These are phyloP conservation scores for Phalacrocorax carbo DNA, from an alignment of 2,113 vertebrate genomes.

Conservation along the genomic window DNA sequence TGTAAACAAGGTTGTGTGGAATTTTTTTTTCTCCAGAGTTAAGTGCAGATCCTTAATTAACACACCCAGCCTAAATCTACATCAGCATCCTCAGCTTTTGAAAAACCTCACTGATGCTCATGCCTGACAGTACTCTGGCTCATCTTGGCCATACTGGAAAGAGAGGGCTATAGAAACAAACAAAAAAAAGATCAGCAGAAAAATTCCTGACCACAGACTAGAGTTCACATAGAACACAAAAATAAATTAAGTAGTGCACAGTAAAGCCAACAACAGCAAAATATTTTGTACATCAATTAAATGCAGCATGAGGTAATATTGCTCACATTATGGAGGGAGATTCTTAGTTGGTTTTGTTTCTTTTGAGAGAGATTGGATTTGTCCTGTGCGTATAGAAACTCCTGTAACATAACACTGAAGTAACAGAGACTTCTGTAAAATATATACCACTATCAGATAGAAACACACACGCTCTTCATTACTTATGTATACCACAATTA, in stretches of 20 bases:
- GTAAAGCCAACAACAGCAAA: slow-evolving; percentile 70
- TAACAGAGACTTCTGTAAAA: slow-evolving; percentile 75
- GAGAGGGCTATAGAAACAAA: slow-evolving; percentile 46
- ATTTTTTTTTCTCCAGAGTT: neutral
- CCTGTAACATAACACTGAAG: slow-evolving; percentile 78
- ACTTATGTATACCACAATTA: slow-evolving; percentile 73
- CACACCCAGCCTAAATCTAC: slow-evolving; percentile 63
- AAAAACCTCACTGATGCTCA: slow-evolving; percentile 49
- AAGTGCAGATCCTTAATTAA: slow-evolving; percentile 61
- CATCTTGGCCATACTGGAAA: slow-evolving; percentile 46
- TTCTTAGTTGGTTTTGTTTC: slow-evolving; percentile 67
- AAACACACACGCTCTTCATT: slow-evolving; percentile 77
- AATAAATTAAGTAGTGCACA: slow-evolving; percentile 70
- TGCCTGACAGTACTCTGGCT: slow-evolving; percentile 52
- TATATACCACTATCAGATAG: slow-evolving; percentile 78
- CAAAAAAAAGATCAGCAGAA: slow-evolving; percentile 24
- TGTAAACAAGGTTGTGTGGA: slow-evolving; percentile 49
- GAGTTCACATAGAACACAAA: slow-evolving; percentile 64
- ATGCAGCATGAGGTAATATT: slow-evolving; percentile 80
- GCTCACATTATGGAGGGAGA: slow-evolving; percentile 81
- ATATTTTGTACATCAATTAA: slow-evolving; percentile 69
- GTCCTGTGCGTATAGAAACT: slow-evolving; percentile 76
- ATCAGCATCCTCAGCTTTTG: slow-evolving; percentile 55
- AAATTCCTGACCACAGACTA: slow-evolving; percentile 50
- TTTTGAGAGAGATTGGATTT: slow-evolving; percentile 74